Evolutionary conservation across 2,797 vertebrate genomes (phyloP), one percentile per base, ranked within the genome.

Genomic region (Ficedula albicollis): DNA sequence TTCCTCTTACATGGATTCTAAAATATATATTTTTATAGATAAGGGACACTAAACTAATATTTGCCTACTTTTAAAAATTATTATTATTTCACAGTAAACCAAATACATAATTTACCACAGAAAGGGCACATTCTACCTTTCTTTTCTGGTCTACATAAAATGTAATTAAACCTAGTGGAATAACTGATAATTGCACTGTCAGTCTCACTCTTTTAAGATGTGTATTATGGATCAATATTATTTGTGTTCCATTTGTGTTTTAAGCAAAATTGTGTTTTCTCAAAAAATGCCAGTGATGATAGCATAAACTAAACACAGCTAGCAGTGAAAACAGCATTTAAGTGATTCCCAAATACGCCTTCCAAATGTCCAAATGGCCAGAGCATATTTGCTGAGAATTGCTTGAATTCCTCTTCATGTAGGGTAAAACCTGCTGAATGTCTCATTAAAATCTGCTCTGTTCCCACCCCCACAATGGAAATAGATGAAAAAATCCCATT

Each of bases 401-500:
- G 55, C 27, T 34, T 66, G n/a, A 79, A 14, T 23, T 88, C 56
- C 15, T 72, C 15, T 55, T 84, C 12, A 38, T 20, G 30, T 30
- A 87, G 30, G 17, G 20, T 68, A 77, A 89, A 91, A 68, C 3
- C 52, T 91, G 12, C 14, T 34, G 46, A 78, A 68, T 41, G 32
- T 14, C 11, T 76, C n/a, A 70, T 38, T 75, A 87, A 83, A 34
- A 36, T 29, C 46, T 58, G 7, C 43, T 49, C 19, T 3, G 0
- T 66, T 62, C 26, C 17, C 6, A 23, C 8, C 11, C 4, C 2
- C 0, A 0, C 15, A 58, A 60, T 15, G 13, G 7, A 91, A 83
- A 66, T 6, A 81, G 19, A 75, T 62, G 8, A 64, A 92, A 91
- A 93, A 86, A 79, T 3, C 1, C 0, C 32, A 75, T 29, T 62